These are phyloP conservation scores for Drosophila pseudotakahashii DNA, from an alignment of 2,888 invertebrate species.

Conservation along the genomic window DNA sequence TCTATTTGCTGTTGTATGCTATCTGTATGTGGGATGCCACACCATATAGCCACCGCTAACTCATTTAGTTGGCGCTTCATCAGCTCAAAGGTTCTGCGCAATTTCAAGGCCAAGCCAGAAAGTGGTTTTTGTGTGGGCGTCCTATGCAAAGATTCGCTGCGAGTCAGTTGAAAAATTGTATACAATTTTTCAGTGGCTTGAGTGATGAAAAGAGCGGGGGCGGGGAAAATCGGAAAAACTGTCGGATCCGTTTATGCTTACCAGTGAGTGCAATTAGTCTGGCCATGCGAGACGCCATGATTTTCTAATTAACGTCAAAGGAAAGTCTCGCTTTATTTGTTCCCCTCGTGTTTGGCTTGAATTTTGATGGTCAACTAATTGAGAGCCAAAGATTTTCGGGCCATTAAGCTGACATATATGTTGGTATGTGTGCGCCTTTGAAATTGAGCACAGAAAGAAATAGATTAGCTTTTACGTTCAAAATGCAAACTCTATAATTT, in stretches of 20 bases:
- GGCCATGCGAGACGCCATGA: slow-evolving; percentile 20
- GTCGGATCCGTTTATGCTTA: slow-evolving; percentile 12
- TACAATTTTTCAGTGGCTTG: slow-evolving; percentile 17
- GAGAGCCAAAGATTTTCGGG: slow-evolving; percentile 24
- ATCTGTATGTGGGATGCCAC: neutral
- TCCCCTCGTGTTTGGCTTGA: neutral
- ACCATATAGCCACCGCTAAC: slow-evolving; percentile 5
- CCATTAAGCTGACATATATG: slow-evolving; percentile 19
- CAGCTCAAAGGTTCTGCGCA: slow-evolving; percentile 6
- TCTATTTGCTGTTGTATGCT: neutral
- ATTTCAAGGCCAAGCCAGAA: slow-evolving; percentile 10
- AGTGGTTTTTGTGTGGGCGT: neutral
- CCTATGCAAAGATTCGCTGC: slow-evolving; percentile 13
- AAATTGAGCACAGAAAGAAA: neutral
- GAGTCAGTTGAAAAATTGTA: slow-evolving; percentile 13
- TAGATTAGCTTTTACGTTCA: neutral
- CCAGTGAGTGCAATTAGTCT: slow-evolving; percentile 31
- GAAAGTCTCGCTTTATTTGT: slow-evolving; percentile 6
- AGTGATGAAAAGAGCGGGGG: too few species aligned
- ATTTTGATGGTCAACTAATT: slow-evolving; percentile 40
- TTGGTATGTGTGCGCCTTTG: neutral
- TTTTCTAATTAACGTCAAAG: slow-evolving; percentile 43
- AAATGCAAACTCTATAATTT: neutral
- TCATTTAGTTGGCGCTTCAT: slow-evolving; percentile 16
- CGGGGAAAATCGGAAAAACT: slow-evolving; percentile 10